Evolutionary conservation across 2,888 invertebrate species (phyloP).

Genomic region (Nephrotoma appendiculata): DNA sequence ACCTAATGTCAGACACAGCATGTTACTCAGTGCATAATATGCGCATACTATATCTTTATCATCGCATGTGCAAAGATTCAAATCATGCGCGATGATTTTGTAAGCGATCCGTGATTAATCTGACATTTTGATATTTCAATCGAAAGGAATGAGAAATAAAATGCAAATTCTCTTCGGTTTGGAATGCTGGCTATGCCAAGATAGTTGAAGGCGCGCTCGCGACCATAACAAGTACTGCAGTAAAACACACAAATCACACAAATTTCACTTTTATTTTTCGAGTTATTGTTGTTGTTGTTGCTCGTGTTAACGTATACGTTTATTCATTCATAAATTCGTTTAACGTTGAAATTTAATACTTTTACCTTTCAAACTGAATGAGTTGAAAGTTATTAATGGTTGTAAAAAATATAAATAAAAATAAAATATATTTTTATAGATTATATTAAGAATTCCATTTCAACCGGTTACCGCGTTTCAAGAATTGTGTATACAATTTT

Average conservation of each 20-base stretch:
- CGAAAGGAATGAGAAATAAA: no score
- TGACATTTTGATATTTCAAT: no score
- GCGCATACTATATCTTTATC: neutral
- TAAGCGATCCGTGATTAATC: no score
- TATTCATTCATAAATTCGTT: neutral
- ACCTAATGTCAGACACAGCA: neutral
- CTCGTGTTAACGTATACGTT: neutral
- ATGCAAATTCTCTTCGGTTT: no score
- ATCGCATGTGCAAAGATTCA: neutral
- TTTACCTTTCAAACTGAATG: neutral
- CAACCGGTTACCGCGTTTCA: neutral
- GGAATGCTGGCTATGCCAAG: no score
- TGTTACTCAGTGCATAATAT: neutral
- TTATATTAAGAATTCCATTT: no score
- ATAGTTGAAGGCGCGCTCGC: neutral
- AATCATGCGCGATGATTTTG: no score
- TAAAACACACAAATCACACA: neutral
- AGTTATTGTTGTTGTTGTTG: neutral
- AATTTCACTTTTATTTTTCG: neutral
- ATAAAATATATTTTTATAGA: neutral
- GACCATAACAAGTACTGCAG: neutral
- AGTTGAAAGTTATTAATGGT: neutral
- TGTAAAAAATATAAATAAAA: neutral
- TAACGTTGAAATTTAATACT: neutral
- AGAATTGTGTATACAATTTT: neutral